These are phyloP conservation scores for Cotesia typhae DNA, from an alignment of 1,140 invertebrate genomes.

Conservation along the genomic window DNA sequence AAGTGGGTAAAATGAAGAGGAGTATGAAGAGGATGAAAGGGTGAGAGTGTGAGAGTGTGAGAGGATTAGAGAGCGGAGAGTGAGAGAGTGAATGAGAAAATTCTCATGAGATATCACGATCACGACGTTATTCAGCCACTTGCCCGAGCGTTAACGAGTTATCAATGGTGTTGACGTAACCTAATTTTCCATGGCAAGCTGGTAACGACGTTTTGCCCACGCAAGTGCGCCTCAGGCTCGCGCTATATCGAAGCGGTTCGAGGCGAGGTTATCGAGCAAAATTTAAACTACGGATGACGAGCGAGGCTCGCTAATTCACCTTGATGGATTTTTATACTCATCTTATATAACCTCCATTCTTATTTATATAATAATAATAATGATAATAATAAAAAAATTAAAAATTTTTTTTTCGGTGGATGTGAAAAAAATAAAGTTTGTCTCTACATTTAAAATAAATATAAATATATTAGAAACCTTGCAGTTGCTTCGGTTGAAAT, in stretches of 20 bases:
- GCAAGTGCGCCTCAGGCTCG: neutral
- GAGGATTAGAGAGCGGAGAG: too few species aligned
- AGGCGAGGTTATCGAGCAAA: neutral
- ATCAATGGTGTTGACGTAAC: slow-evolving; percentile 30
- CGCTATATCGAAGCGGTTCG: neutral
- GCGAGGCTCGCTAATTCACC: slow-evolving; percentile 24
- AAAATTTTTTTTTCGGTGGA: too few species aligned
- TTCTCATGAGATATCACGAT: slow-evolving; percentile 18
- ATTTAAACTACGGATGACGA: slow-evolving; percentile 14
- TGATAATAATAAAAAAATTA: too few species aligned
- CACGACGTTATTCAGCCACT: neutral
- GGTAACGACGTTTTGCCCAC: slow-evolving; percentile 22
- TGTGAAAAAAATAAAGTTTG: too few species aligned
- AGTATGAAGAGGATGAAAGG: too few species aligned
- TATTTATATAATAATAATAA: too few species aligned
- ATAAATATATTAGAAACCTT: too few species aligned
- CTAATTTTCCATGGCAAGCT: slow-evolving; percentile 24
- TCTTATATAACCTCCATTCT: too few species aligned
- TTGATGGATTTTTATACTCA: neutral
- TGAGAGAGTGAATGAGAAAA: neutral
- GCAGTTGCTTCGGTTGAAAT: too few species aligned
- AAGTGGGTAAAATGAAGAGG: too few species aligned
- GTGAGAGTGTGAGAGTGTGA: too few species aligned
- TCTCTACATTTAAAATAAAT: too few species aligned
- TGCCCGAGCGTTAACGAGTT: slow-evolving; percentile 14